Conservation (phyloP, 1,140 invertebrate genomes). For the Gerris buenoi region DNA sequence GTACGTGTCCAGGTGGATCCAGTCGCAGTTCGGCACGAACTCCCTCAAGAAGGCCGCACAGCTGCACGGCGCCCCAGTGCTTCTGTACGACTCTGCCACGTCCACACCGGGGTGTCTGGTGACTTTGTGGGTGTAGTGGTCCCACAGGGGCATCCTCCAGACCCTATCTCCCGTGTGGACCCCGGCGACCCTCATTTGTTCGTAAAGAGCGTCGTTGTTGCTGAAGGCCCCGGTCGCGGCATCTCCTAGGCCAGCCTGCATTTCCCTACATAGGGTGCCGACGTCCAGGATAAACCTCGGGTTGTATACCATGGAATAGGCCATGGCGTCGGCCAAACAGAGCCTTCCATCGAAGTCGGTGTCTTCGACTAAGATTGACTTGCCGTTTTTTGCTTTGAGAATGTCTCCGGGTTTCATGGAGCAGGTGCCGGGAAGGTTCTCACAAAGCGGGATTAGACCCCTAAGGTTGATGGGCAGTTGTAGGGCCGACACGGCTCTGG, state of each 20-base stretch:
- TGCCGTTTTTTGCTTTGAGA: conserved; percentile 44
- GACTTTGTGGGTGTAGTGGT: conserved; percentile 36
- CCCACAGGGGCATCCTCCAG: conserved; percentile 48
- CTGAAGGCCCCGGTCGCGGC: conserved; percentile 40
- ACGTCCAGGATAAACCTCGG: conserved; percentile 44
- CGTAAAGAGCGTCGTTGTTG: conserved; percentile 36
- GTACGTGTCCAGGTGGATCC: conserved; percentile 43
- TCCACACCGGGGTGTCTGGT: conserved; percentile 28
- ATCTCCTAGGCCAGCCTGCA: conserved; percentile 37
- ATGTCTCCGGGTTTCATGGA: conserved; percentile 49
- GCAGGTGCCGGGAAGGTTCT: conserved; percentile 44
- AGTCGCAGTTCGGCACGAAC: conserved; percentile 37
- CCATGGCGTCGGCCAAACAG: conserved; percentile 45
- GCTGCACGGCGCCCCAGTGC: conserved; percentile 34
- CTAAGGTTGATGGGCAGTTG: conserved; percentile 41
- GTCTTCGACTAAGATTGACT: conserved; percentile 46
- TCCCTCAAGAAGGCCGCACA: conserved; percentile 43
- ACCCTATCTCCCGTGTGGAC: conserved; percentile 43
- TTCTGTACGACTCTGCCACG: conserved; percentile 7
- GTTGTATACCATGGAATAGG: conserved; percentile 42
- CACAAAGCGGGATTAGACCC: conserved; percentile 40
- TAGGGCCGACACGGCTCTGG: conserved; percentile 36
- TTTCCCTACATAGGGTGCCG: conserved; percentile 44
- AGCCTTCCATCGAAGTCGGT: conserved; percentile 50
- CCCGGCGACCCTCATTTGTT: conserved; percentile 34